Conservation (phyloP, 2,113 vertebrate species). For the Apistogramma diplotaenia region DNA sequence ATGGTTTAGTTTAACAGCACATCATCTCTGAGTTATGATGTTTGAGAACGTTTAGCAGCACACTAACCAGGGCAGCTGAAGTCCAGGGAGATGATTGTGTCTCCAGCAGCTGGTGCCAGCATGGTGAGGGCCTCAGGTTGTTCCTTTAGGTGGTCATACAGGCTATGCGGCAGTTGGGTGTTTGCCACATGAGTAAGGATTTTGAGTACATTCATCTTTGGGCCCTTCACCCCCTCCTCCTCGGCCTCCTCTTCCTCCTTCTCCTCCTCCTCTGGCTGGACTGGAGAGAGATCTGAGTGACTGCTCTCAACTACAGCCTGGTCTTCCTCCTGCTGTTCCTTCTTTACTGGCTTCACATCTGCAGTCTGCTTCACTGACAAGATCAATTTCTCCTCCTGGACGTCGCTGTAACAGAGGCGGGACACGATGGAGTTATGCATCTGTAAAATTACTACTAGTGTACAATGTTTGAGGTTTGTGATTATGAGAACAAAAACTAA, state of each 20-base stretch:
- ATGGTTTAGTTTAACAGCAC: not conserved
- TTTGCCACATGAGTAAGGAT: conserved; percentile 58
- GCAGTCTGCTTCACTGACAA: conserved; percentile 94
- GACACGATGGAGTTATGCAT: conserved; percentile 5
- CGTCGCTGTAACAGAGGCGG: conserved; percentile 79
- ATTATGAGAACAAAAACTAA: not conserved
- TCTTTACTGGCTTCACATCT: conserved; percentile 73
- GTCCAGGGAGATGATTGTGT: conserved; percentile 90
- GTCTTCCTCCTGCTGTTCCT: conserved; percentile 70
- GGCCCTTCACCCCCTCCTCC: conserved; percentile 31
- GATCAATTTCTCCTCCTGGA: conserved; percentile 90
- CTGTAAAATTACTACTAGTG: not conserved
- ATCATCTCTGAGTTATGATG: not conserved
- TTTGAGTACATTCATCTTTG: conserved; percentile 82
- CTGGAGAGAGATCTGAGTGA: conserved; percentile 9
- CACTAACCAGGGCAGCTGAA: conserved; percentile 86
- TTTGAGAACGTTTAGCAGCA: not conserved
- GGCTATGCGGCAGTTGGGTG: conserved; percentile 76
- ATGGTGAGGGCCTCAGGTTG: conserved; percentile 90
- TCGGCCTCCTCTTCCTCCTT: not conserved
- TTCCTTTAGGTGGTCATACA: conserved; percentile 90
- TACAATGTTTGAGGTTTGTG: not conserved
- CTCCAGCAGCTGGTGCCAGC: conserved; percentile 92
- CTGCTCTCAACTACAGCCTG: conserved; percentile 46
- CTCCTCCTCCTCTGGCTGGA: not conserved